Base-by-base conservation (phyloP, 2,797 vertebrate genomes). In the Brachyalestes nurse region DNA sequence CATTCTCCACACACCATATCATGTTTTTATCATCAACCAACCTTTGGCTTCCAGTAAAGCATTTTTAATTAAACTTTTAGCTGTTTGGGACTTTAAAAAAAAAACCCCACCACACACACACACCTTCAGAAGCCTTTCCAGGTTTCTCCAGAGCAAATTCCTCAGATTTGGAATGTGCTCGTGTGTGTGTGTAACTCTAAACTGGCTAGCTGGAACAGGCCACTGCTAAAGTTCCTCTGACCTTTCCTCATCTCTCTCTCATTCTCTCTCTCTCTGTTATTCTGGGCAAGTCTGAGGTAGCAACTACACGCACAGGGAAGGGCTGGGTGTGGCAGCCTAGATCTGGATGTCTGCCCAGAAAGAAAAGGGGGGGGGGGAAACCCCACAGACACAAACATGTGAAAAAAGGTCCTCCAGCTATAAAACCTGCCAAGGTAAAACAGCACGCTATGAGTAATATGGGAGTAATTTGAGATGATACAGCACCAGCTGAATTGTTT, bases 151-250 rank as follows among this genome's bases (percentile, higher is more conserved):
- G 72, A 71, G 57, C 14, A 3, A 78, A 82, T 82, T 82, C 76
- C 17, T 16, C 55, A 21, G 25, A 72, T 67, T 49, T 12, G 81
- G 71, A 82, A 82, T 83, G 60, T 83, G 77, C 49, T 55, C 61
- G 60, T 70, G 76, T 21, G 21, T 45, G 23, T 47, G 10, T 55
- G 51, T 67, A 55, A 45, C 64, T 51, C 55, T 51, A 23, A 82
- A 57, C 76, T 69, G 69, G 74, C 81, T 75, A 72, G 81, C 75
- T 75, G 65, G 57, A 83, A 83, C 77, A 83, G 40, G 72, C 38
- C n/a, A 64, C 19, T 64, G 47, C 7, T 4, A 62, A 78, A 74
- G 69, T 78, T 49, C 60, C 60, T 73, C 7, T 77, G 40, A 67
- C 51, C 60, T 42, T 51, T 23, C 47, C 72, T 62, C 49, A 40